phyloP scores from a whole-genome alignment of 1,140 invertebrate genomes.

The Lasaia peninsularis region DNA sequence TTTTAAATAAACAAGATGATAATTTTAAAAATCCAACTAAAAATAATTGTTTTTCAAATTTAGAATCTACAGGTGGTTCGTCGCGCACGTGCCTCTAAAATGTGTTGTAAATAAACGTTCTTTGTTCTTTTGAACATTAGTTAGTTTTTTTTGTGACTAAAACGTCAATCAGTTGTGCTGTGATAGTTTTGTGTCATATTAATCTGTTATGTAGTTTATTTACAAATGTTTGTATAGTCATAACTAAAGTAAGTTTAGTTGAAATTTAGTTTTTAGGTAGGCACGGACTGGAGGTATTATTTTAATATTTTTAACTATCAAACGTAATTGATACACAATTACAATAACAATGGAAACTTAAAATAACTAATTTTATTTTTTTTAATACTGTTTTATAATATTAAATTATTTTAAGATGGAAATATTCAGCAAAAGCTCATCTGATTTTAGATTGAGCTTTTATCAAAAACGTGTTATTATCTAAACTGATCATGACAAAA shows the following conservation, averaged over 20 bases:
- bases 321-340: too few species aligned
- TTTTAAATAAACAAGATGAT: neutral
- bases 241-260: conserved; percentile 4
- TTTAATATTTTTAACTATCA: neutral
- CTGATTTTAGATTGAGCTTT: too few species aligned
- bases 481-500: too few species aligned
- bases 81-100: conserved; percentile 11
- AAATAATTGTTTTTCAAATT: conserved; percentile 20
- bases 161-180: neutral
- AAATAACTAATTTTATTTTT: too few species aligned
- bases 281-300: neutral
- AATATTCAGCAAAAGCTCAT: too few species aligned
- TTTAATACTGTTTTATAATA: too few species aligned
- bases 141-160: neutral
- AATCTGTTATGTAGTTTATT: conserved; percentile 9
- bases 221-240: conserved; percentile 4
- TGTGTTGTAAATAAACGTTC: conserved; percentile 3
- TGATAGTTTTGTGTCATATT: conserved; percentile 12
- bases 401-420: too few species aligned
- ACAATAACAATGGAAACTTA: too few species aligned
- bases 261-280: neutral
- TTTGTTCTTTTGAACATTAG: neutral
- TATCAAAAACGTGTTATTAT: too few species aligned
- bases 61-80: conserved; percentile 40
- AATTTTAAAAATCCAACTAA: conserved; percentile 20